Evolutionary conservation across 2,113 vertebrate genomes (phyloP).

Genomic region (Neomonachus schauinslandi): DNA sequence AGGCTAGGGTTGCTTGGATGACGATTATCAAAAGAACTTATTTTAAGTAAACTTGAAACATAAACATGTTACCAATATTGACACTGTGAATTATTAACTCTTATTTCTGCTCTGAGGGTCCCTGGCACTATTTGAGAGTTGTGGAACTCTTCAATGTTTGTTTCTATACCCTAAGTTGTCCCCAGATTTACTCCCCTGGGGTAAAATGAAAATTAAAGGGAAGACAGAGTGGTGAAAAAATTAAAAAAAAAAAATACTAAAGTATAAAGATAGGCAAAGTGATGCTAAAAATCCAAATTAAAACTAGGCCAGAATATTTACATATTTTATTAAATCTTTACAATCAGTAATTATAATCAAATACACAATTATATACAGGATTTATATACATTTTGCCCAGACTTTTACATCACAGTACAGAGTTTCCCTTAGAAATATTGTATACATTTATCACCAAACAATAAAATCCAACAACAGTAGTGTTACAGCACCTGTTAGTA

Average conservation of each 20-base stretch:
- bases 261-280: conserved; percentile 1
- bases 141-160: background rate
- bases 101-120: background rate
- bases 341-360: conserved; percentile 91
- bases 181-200: background rate
- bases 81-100: background rate
- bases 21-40: background rate
- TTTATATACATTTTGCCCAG: conserved; percentile 92
- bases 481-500: conserved; percentile 88
- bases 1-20: background rate
- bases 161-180: background rate
- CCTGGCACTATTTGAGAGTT: background rate
- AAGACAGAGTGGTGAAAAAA: background rate
- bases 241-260: background rate
- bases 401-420: conserved; percentile 90
- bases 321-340: conserved; percentile 93
- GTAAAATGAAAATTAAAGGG: conserved; percentile 2
- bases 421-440: conserved; percentile 88
- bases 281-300: conserved; percentile 59
- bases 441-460: conserved; percentile 84
- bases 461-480: conserved; percentile 84
- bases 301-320: conserved; percentile 87
- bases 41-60: conserved; percentile 8
- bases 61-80: background rate
- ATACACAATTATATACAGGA: conserved; percentile 91